Base-by-base conservation (phyloP, 2,888 invertebrate genomes). In the Acleris laterana region DNA sequence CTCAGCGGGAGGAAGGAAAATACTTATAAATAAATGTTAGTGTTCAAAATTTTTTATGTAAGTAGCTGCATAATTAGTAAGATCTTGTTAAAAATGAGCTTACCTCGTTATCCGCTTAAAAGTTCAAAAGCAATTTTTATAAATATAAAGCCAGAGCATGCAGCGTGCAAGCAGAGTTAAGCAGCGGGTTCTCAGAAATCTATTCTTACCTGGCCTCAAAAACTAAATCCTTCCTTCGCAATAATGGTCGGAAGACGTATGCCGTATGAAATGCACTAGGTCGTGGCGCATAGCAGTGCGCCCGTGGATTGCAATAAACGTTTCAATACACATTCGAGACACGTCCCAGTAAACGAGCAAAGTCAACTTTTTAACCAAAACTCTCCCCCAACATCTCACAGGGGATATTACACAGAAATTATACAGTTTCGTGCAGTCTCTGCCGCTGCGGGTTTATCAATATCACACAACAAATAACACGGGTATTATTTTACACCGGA, bases 241-340 rank as follows among this genome's bases (percentile, higher is more conserved):
- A 85, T 95, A 96, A 84, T 96, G 96, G 77, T 96, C 96, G 74
- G 96, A 96, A 73, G 96, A 96, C 71, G 96, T 96, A 90, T 96
- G 96, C 82, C 96, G 93, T 89, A 96, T 96, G 81, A 95, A 95
- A 80, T 95, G 94, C 84, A 95, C 92, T 87, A 95, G 90, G 88
- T 95, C 94, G 94, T 95, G 95, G 94, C 96, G 95, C 96, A 96
- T 96, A 94, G 95, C 95, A 94, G 95, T 94, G 91, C 95, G 94
- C 89, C 93, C 93, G 91, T 93, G 93, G 77, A 93, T 93, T 80
- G 93, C 93, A 85, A 87, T 93, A 68, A 93, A 93, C 88, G 93
- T 89, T 90, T 93, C 93, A 88, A 93, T 91, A 92, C 93, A 93
- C 93, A 93, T 93, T 92, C 92, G 93, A 88, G 84, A 89, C 79